Percentiles rank a stretch among this genome's conserved stretches.
Evolutionary conservation across 2,888 invertebrate species (phyloP).

Genomic region (Drosophila greeni): DNA sequence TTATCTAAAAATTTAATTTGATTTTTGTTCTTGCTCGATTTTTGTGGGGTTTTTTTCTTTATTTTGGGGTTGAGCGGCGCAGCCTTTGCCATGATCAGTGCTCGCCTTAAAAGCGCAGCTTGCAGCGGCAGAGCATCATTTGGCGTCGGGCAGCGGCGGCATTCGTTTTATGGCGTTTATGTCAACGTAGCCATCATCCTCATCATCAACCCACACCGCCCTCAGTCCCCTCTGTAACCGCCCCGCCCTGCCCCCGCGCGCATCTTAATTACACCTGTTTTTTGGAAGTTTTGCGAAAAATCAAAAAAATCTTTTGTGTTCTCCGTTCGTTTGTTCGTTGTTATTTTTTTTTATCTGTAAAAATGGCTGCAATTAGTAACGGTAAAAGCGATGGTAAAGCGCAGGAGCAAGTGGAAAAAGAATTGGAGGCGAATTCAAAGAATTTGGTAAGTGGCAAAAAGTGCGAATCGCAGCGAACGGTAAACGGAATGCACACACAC

Average conservation of each 20-base stretch:
- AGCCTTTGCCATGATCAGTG: constrained; percentile 2
- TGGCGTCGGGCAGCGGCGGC: constrained; percentile 49
- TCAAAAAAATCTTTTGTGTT: constrained; percentile 22
- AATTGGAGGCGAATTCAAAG: constrained; percentile 5
- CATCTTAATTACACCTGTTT: constrained; percentile 35
- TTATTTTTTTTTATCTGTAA: constrained; percentile 1
- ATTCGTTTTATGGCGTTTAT: constrained; percentile 26
- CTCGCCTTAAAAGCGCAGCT: constrained; percentile 55
- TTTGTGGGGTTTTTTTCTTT: constrained; percentile 9
- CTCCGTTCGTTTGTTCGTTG: constrained; percentile 2
- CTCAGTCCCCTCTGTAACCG: constrained; percentile 3
- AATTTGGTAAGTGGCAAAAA: constrained; percentile 27
- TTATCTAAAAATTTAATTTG: constrained; percentile 39
- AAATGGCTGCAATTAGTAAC: constrained; percentile 15
- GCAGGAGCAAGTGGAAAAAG: constrained; percentile 12
- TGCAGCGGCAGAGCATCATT: constrained; percentile 48
- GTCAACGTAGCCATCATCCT: constrained; percentile 27
- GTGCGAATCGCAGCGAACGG: constrained; percentile 1
- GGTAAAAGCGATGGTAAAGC: constrained; percentile 22
- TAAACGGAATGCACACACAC: constrained; percentile 11
- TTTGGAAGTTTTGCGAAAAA: constrained; percentile 8
- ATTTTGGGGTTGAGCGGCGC: constrained; percentile 9
- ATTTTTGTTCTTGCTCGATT: constrained; percentile 37
- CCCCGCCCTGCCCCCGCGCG: neutral
- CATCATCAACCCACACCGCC: neutral